Conservation (phyloP, 2,797 vertebrate species). For the Gallinago solitaria region DNA sequence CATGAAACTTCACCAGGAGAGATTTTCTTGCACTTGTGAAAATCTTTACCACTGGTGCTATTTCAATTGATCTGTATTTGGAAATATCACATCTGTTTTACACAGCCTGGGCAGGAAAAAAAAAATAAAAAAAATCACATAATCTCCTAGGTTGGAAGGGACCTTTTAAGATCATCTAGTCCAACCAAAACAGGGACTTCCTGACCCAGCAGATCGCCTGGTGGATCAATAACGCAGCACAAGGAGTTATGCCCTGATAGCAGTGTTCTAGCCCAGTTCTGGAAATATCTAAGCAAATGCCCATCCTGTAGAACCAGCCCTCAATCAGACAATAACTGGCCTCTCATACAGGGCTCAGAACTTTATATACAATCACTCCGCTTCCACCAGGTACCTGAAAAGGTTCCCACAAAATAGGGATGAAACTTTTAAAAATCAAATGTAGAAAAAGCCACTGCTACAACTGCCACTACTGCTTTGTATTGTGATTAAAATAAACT, state of each 20-base stretch:
- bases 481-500: not conserved
- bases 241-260: not conserved
- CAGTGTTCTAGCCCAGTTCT: not conserved
- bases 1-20: not conserved
- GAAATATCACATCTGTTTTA: not conserved
- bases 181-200: not conserved
- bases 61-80: not conserved
- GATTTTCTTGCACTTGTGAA: not conserved
- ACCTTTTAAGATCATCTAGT: too few relatives aligned
- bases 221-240: not conserved
- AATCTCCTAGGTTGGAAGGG: too few relatives aligned
- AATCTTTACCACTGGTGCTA: not conserved
- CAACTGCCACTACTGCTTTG: not conserved
- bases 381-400: not conserved
- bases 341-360: not conserved
- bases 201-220: not conserved
- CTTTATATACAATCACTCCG: not conserved
- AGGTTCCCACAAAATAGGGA: not conserved
- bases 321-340: not conserved
- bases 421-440: not conserved
- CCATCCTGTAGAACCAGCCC: not conserved
- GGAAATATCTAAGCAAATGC: not conserved
- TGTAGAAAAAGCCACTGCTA: not conserved
- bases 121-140: too few relatives aligned
- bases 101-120: not conserved